phyloP scores from a whole-genome alignment of 2,797 vertebrate genomes.

The Lepilemur septentrionalis region DNA sequence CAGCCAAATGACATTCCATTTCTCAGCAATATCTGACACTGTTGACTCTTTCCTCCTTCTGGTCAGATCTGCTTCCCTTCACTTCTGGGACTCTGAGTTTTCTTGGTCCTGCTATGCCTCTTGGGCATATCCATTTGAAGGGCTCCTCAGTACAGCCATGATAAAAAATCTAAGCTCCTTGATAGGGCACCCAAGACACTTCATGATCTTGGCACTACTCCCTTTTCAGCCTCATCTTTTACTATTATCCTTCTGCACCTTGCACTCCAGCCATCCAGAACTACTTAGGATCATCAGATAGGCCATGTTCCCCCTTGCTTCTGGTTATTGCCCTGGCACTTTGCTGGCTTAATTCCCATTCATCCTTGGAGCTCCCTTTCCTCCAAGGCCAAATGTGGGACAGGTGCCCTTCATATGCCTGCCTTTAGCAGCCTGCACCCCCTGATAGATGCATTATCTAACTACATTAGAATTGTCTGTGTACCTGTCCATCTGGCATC shows the following conservation, averaged over 20 bases:
- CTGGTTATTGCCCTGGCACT: background rate
- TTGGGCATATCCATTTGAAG: background rate
- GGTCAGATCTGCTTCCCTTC: background rate
- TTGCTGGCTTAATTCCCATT: background rate
- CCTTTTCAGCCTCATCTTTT: background rate
- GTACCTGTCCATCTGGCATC: background rate
- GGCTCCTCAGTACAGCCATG: background rate
- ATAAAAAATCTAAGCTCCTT: background rate
- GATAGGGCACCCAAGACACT: background rate
- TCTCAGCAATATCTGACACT: background rate
- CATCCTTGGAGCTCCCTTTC: background rate
- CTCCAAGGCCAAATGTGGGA: background rate
- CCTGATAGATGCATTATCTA: background rate
- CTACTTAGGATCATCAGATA: background rate
- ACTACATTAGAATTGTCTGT: background rate
- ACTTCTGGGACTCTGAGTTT: background rate
- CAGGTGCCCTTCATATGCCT: background rate
- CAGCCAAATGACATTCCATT: background rate
- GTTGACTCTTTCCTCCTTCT: background rate
- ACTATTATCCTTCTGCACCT: background rate
- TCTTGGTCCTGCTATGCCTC: background rate
- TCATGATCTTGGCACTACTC: background rate
- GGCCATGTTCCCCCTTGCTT: background rate
- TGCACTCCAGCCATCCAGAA: background rate
- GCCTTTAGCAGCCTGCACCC: background rate